phyloP scores from a whole-genome alignment of 2,888 invertebrate genomes.

The Electrophaes corylata region DNA sequence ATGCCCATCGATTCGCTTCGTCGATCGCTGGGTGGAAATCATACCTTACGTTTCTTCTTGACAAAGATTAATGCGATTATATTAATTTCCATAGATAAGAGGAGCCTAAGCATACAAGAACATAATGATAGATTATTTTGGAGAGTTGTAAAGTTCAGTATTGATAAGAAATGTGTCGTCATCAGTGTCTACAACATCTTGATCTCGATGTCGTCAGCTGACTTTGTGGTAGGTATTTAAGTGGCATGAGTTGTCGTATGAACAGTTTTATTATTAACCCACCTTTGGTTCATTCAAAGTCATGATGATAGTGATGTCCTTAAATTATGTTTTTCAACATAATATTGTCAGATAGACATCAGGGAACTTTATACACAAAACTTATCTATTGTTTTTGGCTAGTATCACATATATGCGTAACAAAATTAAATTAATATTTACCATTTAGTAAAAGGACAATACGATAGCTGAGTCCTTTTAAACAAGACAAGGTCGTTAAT shows the following conservation, averaged over 20 bases:
- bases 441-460: too few relatives aligned
- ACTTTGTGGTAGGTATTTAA: not conserved
- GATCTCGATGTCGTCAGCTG: constrained; percentile 2
- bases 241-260: too few relatives aligned
- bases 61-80: not conserved
- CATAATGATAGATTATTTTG: constrained; percentile 10
- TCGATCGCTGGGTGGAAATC: not conserved
- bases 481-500: too few relatives aligned
- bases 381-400: too few relatives aligned
- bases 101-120: constrained; percentile 5
- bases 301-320: too few relatives aligned
- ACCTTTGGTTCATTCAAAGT: not conserved
- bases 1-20: not conserved
- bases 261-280: not conserved
- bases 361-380: too few relatives aligned
- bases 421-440: too few relatives aligned
- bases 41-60: not conserved
- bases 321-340: too few relatives aligned
- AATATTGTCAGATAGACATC: too few relatives aligned
- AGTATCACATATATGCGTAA: too few relatives aligned
- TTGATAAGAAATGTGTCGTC: constrained; percentile 2
- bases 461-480: too few relatives aligned
- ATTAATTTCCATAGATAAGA: constrained; percentile 4
- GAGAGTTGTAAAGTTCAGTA: not conserved
- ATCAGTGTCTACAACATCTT: not conserved